A percentile compares a stretch with the other conserved stretches of the same genome.
These are phyloP conservation scores for Acropora yongei DNA, from an alignment of 64 coral and sea anemone genomes.

Conservation along the genomic window DNA sequence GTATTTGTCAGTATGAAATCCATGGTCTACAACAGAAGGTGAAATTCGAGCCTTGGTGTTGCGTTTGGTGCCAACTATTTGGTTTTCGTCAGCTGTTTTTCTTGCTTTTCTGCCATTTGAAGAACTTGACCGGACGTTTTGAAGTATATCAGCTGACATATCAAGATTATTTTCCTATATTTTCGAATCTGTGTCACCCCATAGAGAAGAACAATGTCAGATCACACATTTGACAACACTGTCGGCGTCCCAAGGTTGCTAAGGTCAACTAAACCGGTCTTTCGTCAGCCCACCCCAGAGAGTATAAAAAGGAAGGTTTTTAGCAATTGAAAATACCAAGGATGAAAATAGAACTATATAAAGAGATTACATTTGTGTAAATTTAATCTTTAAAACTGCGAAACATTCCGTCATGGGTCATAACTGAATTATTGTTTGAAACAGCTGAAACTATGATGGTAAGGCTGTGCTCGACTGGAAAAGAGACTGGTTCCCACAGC, in stretches of 20 bases:
- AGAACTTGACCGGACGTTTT: neutral
- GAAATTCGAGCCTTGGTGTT: conserved; percentile 18
- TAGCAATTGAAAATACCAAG: neutral
- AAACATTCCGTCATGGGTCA: no score
- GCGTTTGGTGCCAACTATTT: conserved; percentile 18
- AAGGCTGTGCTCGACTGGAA: neutral
- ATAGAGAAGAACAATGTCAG: neutral
- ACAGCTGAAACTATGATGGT: no score
- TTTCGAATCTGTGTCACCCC: neutral
- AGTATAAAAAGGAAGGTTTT: neutral
- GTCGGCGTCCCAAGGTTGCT: conserved; percentile 36
- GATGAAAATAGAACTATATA: no score
- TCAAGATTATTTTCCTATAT: neutral
- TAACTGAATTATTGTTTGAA: no score
- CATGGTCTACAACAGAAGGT: conserved; percentile 30
- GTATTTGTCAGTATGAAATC: conserved; percentile 72
- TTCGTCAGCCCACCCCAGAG: conserved; percentile 7
- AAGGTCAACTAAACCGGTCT: neutral
- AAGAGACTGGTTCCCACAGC: conserved; percentile 22
- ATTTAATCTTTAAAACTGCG: no score
- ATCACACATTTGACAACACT: no score
- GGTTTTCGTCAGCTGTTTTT: conserved; percentile 15
- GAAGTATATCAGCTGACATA: neutral
- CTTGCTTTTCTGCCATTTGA: conserved; percentile 16
- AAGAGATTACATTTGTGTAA: no score